Evolutionary conservation across 64 coral and sea anemone species (phyloP).

Genomic region (Stichodactyla helianthus): DNA sequence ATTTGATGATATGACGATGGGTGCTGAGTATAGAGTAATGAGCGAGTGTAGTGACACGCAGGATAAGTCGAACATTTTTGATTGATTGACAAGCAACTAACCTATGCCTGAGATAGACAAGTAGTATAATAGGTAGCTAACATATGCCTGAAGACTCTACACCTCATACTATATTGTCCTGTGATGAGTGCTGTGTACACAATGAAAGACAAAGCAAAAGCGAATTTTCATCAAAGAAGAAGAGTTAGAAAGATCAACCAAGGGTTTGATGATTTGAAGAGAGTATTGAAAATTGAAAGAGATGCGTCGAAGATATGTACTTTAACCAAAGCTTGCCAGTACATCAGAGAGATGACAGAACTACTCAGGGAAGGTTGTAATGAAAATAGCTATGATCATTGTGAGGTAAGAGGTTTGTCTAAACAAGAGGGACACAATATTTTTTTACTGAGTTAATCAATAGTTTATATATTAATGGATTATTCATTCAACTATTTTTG

Average conservation of each 20-base stretch:
- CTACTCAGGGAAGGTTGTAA: neutral
- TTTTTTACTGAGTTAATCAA: too few species aligned
- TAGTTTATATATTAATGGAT: neutral
- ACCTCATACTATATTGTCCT: neutral
- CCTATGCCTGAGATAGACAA: too few species aligned
- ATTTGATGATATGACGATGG: too few species aligned
- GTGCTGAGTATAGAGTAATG: too few species aligned
- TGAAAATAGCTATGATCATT: neutral
- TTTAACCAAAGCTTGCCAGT: neutral
- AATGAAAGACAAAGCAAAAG: neutral
- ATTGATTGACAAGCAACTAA: too few species aligned
- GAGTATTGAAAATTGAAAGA: neutral
- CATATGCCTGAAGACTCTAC: neutral
- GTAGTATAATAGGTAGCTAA: too few species aligned
- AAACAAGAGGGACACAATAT: neutral
- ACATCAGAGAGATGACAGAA: neutral
- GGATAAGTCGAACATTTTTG: too few species aligned
- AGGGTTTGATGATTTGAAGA: neutral
- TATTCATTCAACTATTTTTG: neutral
- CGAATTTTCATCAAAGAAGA: neutral
- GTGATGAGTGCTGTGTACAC: neutral
- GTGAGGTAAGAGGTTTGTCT: neutral
- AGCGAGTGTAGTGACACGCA: too few species aligned
- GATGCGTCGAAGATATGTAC: neutral
- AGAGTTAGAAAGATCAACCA: neutral